Conservation (phyloP, 2,797 vertebrate genomes). For the Cyprinodon diabolis region DNA sequence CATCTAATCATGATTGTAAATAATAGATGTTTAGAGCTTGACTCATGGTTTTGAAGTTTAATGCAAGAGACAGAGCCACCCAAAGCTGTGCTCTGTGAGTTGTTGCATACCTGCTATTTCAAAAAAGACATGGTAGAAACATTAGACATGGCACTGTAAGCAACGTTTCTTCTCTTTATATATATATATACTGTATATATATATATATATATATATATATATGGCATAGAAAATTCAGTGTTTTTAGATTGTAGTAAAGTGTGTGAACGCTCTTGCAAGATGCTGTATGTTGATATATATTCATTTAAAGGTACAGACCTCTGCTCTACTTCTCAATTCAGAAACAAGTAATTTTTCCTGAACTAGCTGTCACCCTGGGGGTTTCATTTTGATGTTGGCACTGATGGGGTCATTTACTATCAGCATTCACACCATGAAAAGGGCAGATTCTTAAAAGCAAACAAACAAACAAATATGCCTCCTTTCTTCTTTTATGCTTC, state of each 20-base stretch:
- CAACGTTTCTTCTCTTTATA: not conserved
- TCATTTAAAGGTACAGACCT: not conserved
- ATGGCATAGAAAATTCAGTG: not conserved
- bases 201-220: no score
- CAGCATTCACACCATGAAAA: slow-evolving; percentile 53
- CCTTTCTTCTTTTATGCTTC: slow-evolving; percentile 22
- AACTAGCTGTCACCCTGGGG: slow-evolving; percentile 34
- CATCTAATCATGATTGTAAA: slow-evolving; percentile 63
- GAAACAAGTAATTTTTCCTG: slow-evolving; percentile 38
- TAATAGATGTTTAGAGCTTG: slow-evolving; percentile 63
- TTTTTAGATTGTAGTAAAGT: not conserved
- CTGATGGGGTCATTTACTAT: slow-evolving; percentile 45
- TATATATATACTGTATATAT: no score
- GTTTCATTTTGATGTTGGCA: slow-evolving; percentile 38
- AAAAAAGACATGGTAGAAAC: slow-evolving; percentile 9
- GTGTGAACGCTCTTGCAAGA: not conserved
- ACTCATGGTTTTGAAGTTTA: slow-evolving; percentile 59
- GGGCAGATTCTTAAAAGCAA: slow-evolving; percentile 38
- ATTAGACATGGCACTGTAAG: slow-evolving; percentile 22
- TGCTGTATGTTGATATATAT: not conserved
- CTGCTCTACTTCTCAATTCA: slow-evolving; percentile 17
- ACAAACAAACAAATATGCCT: slow-evolving; percentile 43
- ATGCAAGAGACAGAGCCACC: slow-evolving; percentile 47
- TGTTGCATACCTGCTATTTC: slow-evolving; percentile 11
- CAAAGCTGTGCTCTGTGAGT: slow-evolving; percentile 32